Base-by-base conservation (phyloP, 2,888 invertebrate species). In the Phasia obesa region DNA sequence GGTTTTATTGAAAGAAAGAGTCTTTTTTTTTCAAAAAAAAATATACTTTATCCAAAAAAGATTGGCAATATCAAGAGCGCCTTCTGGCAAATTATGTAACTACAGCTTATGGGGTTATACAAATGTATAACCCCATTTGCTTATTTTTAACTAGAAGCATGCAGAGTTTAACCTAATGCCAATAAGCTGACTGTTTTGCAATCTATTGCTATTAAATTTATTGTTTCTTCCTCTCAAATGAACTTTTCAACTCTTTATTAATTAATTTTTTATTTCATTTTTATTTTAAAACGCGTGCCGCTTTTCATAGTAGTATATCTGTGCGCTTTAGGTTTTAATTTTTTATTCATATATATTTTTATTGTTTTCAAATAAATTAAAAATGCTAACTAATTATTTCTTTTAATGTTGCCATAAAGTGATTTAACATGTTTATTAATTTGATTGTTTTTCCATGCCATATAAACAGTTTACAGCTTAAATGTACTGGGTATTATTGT, bases 331-430 rank as follows among this genome's bases (percentile, higher is more conserved):
- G 11, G 9, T 42, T 42, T 42, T 4, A 35, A n/a, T 23, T 31
- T 23, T 25, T 19, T 21, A 2, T n/a, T 7, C 13, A 31, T 49
- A 19, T n/a, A 21, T 49, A 23, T 23, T 49, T 59, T 47, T 25
- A 1, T 19, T 38, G 0, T 35, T 59, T 71, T 49, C n/a, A 35
- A 71, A 59, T 23, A 57, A 69, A 69, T 38, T 53, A 27, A 57
- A 65, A 35, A 27, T 25, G 17, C 19, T 51, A 27, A 51, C 67
- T 57, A 76, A 76, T 69, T 67, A 76, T 51, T 60, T 35, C 31
- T 25, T 35, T 76, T 76, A 60, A 76, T 42, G 65, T 65, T 38
- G 59, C 67, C 59, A 76, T 76, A 67, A 76, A 69, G 60, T 60
- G 6, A 60, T 60, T 76, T 60, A 59, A 67, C 59, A 76, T 76